Percentiles rank a stretch among this genome's conserved stretches.
phyloP scores from a whole-genome alignment of 2,113 vertebrate species.

The Panurus biarmicus region DNA sequence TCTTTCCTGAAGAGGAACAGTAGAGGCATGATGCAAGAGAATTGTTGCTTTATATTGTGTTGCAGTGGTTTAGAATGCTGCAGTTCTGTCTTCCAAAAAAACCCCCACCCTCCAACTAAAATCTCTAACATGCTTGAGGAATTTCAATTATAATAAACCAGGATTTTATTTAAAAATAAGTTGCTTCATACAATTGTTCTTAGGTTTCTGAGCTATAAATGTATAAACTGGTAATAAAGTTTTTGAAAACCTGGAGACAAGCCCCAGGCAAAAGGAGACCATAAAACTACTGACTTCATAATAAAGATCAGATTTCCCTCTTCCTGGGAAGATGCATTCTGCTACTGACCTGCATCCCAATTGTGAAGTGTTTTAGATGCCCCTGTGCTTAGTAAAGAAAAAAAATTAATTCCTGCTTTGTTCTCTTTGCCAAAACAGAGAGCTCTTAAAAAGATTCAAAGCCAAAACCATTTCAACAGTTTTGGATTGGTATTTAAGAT shows the following conservation, averaged over 20 bases:
- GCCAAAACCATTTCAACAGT: background rate
- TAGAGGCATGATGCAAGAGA: background rate
- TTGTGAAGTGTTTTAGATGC: background rate
- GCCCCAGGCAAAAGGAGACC: background rate
- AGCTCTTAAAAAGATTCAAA: background rate
- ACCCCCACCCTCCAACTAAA: background rate
- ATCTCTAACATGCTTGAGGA: background rate
- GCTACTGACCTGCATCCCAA: too few species aligned
- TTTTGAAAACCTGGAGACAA: background rate
- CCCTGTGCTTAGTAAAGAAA: background rate
- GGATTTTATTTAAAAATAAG: background rate
- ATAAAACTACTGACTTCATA: background rate
- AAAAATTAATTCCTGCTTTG: background rate
- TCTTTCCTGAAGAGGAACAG: background rate
- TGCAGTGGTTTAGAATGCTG: background rate
- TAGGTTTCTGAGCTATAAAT: background rate
- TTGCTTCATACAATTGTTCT: background rate
- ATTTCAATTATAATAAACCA: background rate
- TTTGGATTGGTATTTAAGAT: background rate
- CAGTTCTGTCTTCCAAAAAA: background rate
- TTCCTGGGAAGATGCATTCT: background rate
- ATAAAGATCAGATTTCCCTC: background rate
- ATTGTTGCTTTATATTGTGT: background rate
- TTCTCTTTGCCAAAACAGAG: background rate
- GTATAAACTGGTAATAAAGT: background rate